A percentile compares a stretch with the other conserved stretches of the same genome.
Evolutionary conservation across 2,113 vertebrate genomes (phyloP).

Genomic region (Speoplatyrhinus poulsoni): DNA sequence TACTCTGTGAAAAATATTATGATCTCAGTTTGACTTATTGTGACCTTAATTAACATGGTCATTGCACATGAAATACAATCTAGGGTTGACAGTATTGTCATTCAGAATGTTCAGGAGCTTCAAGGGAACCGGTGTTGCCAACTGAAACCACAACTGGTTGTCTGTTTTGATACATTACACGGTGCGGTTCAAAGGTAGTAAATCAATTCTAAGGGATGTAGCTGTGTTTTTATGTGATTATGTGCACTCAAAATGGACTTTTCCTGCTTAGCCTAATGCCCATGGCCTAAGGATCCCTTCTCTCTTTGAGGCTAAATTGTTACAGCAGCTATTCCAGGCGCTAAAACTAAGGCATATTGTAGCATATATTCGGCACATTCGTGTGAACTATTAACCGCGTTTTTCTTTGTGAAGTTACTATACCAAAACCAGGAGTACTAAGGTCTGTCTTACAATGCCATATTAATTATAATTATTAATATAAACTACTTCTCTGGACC

Average conservation of each 20-base stretch:
- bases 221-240: slow-evolving; percentile 31
- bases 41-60: neutral
- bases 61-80: slow-evolving; percentile 1
- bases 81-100: neutral
- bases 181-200: slow-evolving; percentile 8
- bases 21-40: neutral
- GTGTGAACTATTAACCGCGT: no score
- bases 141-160: neutral
- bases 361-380: no score
- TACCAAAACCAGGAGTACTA: no score
- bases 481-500: neutral
- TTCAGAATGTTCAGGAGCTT: slow-evolving; percentile 5
- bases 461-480: no score
- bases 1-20: neutral
- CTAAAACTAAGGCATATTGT: slow-evolving; percentile 47
- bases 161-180: neutral
- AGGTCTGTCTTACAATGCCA: no score
- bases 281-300: slow-evolving; percentile 14
- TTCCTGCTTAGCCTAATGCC: slow-evolving; percentile 5
- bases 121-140: neutral
- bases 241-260: slow-evolving; percentile 31
- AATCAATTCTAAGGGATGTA: slow-evolving; percentile 13
- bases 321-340: slow-evolving; percentile 27
- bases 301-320: slow-evolving; percentile 35
- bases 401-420: no score